Percentiles rank a stretch among this genome's conserved stretches.
phyloP scores from a whole-genome alignment of 1,140 invertebrate genomes.

The Tribolium madens region DNA sequence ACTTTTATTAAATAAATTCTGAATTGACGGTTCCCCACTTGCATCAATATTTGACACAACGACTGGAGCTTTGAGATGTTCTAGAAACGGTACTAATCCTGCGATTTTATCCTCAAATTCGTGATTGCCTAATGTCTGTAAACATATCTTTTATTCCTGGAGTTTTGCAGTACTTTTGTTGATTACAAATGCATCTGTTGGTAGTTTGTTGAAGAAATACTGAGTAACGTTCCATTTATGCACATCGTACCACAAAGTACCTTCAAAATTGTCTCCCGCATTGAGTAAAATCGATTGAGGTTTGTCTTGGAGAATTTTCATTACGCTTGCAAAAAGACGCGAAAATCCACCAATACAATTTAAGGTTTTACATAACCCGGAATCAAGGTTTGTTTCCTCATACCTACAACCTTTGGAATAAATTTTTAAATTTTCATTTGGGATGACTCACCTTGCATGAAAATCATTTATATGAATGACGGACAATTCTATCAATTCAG shows the following conservation, averaged over 20 bases:
- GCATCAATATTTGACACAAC: slow-evolving; percentile 84
- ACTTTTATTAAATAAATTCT: slow-evolving; percentile 73
- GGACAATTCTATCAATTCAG: slow-evolving; percentile 71
- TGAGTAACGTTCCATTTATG: slow-evolving; percentile 80
- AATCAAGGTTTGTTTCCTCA: slow-evolving; percentile 74
- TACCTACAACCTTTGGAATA: slow-evolving; percentile 68
- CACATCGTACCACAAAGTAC: slow-evolving; percentile 86
- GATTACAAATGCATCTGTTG: slow-evolving; percentile 83
- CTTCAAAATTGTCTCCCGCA: slow-evolving; percentile 88
- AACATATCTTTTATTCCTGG: slow-evolving; percentile 8
- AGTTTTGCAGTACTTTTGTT: not conserved
- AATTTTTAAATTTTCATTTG: no score
- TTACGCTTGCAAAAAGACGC: slow-evolving; percentile 72
- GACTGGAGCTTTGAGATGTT: slow-evolving; percentile 74
- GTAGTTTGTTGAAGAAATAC: slow-evolving; percentile 81
- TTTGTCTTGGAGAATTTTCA: slow-evolving; percentile 68
- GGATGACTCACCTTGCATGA: slow-evolving; percentile 73
- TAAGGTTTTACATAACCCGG: slow-evolving; percentile 69
- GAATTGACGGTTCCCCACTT: slow-evolving; percentile 76
- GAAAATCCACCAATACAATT: slow-evolving; percentile 82
- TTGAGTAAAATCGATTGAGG: slow-evolving; percentile 80
- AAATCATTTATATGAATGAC: slow-evolving; percentile 86
- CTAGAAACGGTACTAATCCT: slow-evolving; percentile 81
- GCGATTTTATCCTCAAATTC: slow-evolving; percentile 87
- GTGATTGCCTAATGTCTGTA: slow-evolving; percentile 87